These are phyloP conservation scores for Drosophila funebris DNA, from an alignment of 1,140 invertebrate species.

Conservation along the genomic window DNA sequence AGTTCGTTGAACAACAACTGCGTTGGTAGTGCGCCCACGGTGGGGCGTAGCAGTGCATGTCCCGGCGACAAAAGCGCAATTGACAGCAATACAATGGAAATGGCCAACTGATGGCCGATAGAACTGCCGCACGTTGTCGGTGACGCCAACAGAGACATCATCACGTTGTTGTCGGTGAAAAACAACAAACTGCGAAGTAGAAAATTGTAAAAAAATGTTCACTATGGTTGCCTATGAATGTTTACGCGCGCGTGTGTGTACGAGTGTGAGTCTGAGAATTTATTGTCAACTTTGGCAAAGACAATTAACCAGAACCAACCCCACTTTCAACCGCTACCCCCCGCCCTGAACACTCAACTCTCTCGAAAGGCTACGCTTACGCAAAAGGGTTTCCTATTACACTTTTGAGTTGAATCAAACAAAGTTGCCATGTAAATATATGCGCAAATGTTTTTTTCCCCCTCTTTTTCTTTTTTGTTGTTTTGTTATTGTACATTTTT, in stretches of 20 bases:
- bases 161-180: background rate
- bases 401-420: slow-evolving; percentile 57
- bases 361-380: slow-evolving; percentile 49
- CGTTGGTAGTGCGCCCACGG: slow-evolving; percentile 30
- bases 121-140: slow-evolving; percentile 36
- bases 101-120: slow-evolving; percentile 56
- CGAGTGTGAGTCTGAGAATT: background rate
- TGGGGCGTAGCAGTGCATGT: slow-evolving; percentile 51
- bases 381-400: slow-evolving; percentile 78
- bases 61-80: slow-evolving; percentile 48
- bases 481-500: background rate
- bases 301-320: slow-evolving; percentile 53
- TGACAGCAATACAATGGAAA: slow-evolving; percentile 72
- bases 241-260: background rate
- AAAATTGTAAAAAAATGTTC: slow-evolving; percentile 9
- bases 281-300: slow-evolving; percentile 23
- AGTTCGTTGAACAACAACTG: slow-evolving; percentile 63
- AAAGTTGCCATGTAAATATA: slow-evolving; percentile 62
- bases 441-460: slow-evolving; percentile 35
- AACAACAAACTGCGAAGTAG: slow-evolving; percentile 47
- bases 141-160: slow-evolving; percentile 41
- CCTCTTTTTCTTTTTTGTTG: slow-evolving; percentile 10
- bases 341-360: background rate
- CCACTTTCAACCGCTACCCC: background rate
- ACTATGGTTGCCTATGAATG: background rate